Base-by-base conservation (phyloP, 1,140 invertebrate genomes). In the Euglossa dilemma region DNA sequence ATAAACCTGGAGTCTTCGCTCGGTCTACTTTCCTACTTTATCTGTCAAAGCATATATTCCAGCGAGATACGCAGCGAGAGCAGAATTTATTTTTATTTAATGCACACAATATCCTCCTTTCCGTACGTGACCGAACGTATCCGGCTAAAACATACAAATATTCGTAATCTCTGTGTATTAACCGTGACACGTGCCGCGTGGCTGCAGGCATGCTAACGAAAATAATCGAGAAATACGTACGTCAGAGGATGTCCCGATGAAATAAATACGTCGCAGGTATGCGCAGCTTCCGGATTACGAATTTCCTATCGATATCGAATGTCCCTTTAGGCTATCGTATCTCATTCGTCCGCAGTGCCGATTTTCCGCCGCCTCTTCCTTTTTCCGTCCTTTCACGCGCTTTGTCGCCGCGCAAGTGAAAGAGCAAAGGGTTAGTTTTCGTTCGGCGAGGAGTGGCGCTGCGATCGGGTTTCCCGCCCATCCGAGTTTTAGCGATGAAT, bases 151-250 rank as follows among this genome's bases (percentile, higher is more conserved):
- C 50, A 80, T 63, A 88, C 56, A 87, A 88, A 87, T 79, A 85
- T 63, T 71, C 79, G 64, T 79, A 76, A 82, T 82, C 78, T 43
- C 18, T 36, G 23, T 36, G 20, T 52, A 36, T n/a, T 25, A 64
- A 23, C 12, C 11, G n/a, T 36, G 66, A 52, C 43, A 50, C 18
- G 12, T 79, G 69, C 36, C 25, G 57, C 45, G 36, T n/a, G 8
- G 61, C 25, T 25, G n/a, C 6, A 36, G 59, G 61, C 64, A 54
- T 69, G 56, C 28, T n/a, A 8, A 2, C 28, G 79, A 79, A 85
- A 87, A 88, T 87, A 88, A 85, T 83, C 54, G 73, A 56, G 64
- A 70, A 50, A 73, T 23, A 54, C 74, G n/a, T 28, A n/a, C 43
- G 0, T 18, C 63, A 7, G n/a, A n/a, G n/a, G n/a, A 67, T 56